Base-by-base conservation (phyloP, 1,140 invertebrate genomes). In the Oryctes rhinoceros region DNA sequence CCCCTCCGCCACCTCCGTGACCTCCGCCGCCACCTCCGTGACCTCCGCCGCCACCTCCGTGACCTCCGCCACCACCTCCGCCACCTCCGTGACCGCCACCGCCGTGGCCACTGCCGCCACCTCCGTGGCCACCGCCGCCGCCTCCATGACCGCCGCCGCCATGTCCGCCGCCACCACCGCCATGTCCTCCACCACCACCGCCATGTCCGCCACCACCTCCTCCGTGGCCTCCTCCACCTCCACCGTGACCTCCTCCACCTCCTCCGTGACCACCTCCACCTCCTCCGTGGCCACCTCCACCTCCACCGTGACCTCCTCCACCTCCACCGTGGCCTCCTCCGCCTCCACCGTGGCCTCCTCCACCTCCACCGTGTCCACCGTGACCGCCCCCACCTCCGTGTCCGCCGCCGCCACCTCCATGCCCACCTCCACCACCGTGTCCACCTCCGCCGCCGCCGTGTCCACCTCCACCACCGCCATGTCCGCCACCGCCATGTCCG, bases 231-330 rank as follows among this genome's bases (percentile, higher is more conserved):
- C 47, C 59, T 9, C 47, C 39, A 9, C 49, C 67, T 20, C 37
- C 2, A 4, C 65, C 44, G 11, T 44, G 35, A 6, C 67, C 71
- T 15, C 53, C 35, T 15, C 79, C 79, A 18, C 47, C 67, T 0
- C 15, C 67, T 0, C 79, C 79, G 5, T 30, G 5, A 30, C 10
- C 35, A 5, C 24, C 15, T n/a, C 39, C 74, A 35, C 6, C 18
- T 0, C 65, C 65, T 4, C 65, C 65, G 39, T 39, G 39, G 7
- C 7, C 39, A 39, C 37, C 82, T 0, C 79, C 82, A 9, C 80
- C 82, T 11, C 81, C 80, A 6, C 82, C 81, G 24, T 81, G 76
- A 74, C 81, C 78, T 30, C 81, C 82, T 9, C 75, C 81, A 18
- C 80, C 81, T 9, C 75, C 79, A 74, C 11, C 81, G 18, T 67